phyloP scores from a whole-genome alignment of 2,888 invertebrate species.

The Psococerastis gibbosa region DNA sequence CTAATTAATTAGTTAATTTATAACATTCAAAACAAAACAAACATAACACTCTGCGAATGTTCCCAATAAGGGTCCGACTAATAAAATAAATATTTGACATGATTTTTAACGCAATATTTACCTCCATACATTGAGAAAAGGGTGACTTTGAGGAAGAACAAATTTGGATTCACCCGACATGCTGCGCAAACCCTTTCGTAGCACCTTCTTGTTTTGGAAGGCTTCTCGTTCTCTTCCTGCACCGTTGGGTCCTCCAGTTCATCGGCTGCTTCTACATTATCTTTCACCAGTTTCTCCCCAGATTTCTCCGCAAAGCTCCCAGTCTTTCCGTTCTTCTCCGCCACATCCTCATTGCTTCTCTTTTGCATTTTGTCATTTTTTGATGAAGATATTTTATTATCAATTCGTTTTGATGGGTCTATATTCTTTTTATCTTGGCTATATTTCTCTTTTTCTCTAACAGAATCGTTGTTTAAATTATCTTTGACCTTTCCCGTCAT shows the following conservation, averaged over 20 bases:
- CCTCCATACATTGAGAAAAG: slow-evolving; percentile 68
- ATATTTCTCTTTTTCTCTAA: neutral
- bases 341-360: neutral
- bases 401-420: neutral
- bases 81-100: too few species aligned
- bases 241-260: slow-evolving; percentile 7
- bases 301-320: too few species aligned
- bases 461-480: neutral
- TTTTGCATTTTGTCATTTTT: slow-evolving; percentile 8
- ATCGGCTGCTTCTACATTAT: slow-evolving; percentile 27
- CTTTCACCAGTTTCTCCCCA: slow-evolving; percentile 23
- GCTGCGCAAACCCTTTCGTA: slow-evolving; percentile 28
- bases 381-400: neutral
- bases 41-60: too few species aligned
- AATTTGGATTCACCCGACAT: slow-evolving; percentile 49
- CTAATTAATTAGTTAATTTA: too few species aligned
- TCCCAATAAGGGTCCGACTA: too few species aligned
- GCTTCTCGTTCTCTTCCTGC: slow-evolving; percentile 7
- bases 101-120: too few species aligned
- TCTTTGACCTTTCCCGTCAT: too few species aligned
- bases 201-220: slow-evolving; percentile 22
- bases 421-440: neutral
- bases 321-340: slow-evolving; percentile 5
- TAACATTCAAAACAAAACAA: too few species aligned
- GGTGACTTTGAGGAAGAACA: slow-evolving; percentile 63